Evolutionary conservation across 2,888 invertebrate species (phyloP).

Genomic region (Drosophila phalerata): DNA sequence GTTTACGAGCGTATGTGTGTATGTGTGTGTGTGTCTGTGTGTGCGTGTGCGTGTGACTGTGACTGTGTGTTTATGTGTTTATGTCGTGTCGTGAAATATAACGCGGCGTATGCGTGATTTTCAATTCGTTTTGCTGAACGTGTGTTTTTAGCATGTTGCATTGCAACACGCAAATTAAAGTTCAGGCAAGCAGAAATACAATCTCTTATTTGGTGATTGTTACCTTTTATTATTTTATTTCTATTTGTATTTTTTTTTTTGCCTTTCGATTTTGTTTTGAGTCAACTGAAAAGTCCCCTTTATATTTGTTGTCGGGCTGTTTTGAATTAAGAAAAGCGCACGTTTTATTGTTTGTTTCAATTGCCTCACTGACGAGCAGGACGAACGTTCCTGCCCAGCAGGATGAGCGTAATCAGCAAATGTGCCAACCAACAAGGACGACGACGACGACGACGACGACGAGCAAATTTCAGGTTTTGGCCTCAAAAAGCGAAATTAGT

Average conservation of each 20-base stretch:
- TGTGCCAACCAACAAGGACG: slow-evolving; percentile 61
- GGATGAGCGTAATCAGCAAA: slow-evolving; percentile 73
- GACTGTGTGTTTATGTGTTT: slow-evolving; percentile 12
- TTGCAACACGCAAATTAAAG: slow-evolving; percentile 76
- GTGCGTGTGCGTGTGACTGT: not conserved
- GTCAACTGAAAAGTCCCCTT: slow-evolving; percentile 61
- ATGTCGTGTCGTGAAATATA: slow-evolving; percentile 29
- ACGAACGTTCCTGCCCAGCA: slow-evolving; percentile 17
- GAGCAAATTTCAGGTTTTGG: slow-evolving; percentile 55
- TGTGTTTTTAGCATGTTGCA: slow-evolving; percentile 69
- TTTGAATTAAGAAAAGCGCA: slow-evolving; percentile 80
- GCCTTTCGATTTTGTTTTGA: slow-evolving; percentile 20
- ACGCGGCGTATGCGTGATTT: slow-evolving; percentile 64
- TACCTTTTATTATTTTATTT: not conserved
- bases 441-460: slow-evolving; percentile 9
- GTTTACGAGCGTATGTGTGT: slow-evolving; percentile 31
- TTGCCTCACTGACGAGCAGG: slow-evolving; percentile 70
- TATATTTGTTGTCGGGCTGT: slow-evolving; percentile 45
- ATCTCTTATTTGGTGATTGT: slow-evolving; percentile 74
- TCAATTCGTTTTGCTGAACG: slow-evolving; percentile 59
- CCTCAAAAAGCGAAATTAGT: slow-evolving; percentile 70
- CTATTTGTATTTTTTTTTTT: slow-evolving; percentile 7
- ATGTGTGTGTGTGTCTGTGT: not conserved
- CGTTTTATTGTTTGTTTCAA: slow-evolving; percentile 80
- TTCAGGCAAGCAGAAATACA: slow-evolving; percentile 79